Percentiles rank a stretch among this genome's conserved stretches.
Conservation (phyloP, 1,140 invertebrate genomes). For the Temnothorax longispinosus region DNA sequence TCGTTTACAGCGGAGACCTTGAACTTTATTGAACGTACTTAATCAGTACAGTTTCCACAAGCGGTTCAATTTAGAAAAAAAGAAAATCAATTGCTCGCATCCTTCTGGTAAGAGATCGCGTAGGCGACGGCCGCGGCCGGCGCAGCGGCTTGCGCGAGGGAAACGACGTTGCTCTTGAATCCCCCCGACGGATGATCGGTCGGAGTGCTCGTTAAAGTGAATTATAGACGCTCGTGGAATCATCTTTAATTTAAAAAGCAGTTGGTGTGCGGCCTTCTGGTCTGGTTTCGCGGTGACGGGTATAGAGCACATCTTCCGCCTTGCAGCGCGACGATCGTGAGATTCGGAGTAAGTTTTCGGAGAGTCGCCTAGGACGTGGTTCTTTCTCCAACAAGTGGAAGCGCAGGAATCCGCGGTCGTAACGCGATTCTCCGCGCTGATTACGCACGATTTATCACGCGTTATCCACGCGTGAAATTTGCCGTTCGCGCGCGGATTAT, state of each 20-base stretch:
- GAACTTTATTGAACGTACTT: conserved; percentile 1
- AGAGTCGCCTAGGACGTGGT: background rate
- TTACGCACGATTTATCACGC: conserved; percentile 14
- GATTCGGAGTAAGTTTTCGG: background rate
- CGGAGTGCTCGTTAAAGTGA: conserved; percentile 40
- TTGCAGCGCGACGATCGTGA: background rate
- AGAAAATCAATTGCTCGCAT: background rate
- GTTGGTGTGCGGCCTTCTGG: background rate
- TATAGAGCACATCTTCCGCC: background rate
- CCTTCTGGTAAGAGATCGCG: background rate
- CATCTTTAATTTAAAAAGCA: conserved; percentile 44
- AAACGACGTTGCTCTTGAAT: background rate
- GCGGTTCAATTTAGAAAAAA: conserved; percentile 11
- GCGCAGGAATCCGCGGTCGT: background rate
- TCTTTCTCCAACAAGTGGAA: background rate
- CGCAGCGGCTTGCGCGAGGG: background rate
- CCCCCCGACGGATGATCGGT: background rate
- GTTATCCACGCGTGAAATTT: conserved; percentile 22
- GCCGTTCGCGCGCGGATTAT: background rate
- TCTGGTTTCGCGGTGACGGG: background rate
- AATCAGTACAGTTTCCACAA: conserved; percentile 13
- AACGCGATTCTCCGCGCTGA: background rate
- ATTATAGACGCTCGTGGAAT: conserved; percentile 26
- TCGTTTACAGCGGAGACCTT: background rate
- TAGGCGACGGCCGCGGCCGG: background rate